Conservation (phyloP, 2,888 invertebrate genomes). For the Nemotelus nigrinus region DNA sequence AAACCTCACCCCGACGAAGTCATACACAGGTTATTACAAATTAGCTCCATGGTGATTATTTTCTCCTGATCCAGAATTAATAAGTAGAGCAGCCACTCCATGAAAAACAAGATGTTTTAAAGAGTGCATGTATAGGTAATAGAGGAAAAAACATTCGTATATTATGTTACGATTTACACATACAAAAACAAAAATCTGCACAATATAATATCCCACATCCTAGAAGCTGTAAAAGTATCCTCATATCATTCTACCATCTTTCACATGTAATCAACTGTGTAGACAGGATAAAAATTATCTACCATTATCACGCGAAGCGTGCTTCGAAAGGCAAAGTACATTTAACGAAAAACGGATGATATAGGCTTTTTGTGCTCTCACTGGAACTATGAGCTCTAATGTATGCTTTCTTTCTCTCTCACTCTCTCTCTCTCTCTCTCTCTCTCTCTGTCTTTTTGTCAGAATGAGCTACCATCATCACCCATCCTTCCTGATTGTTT, state of each 20-base stretch:
- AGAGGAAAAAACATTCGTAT: no score
- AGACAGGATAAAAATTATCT: conserved; percentile 13
- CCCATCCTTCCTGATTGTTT: neutral
- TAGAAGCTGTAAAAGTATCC: neutral
- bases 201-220: neutral
- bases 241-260: neutral
- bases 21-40: no score
- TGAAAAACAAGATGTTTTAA: no score
- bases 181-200: neutral
- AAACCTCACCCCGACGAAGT: no score
- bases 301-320: conserved; percentile 18
- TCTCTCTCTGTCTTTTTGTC: no score
- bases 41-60: no score
- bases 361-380: neutral
- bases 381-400: neutral
- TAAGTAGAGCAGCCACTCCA: no score
- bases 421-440: no score
- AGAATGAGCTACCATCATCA: neutral
- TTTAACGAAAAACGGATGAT: neutral
- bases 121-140: no score
- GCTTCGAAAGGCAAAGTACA: neutral
- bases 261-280: neutral
- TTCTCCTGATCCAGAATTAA: no score
- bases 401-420: neutral
- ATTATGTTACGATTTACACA: no score